Percentiles rank a stretch among this genome's conserved stretches.
Evolutionary conservation across 2,888 invertebrate species (phyloP).

Genomic region (Mayetiola destructor): DNA sequence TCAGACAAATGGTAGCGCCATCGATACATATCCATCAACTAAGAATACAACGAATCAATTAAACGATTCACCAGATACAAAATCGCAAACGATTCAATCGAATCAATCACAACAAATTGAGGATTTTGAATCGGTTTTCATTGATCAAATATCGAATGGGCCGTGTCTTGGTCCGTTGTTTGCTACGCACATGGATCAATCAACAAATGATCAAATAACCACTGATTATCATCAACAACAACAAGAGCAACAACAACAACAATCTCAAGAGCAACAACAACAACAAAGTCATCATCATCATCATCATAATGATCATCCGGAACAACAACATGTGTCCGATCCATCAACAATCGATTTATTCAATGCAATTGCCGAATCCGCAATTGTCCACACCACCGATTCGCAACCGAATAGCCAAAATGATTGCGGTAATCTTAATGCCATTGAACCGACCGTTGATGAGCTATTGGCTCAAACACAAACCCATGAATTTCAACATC

Average conservation of each 20-base stretch:
- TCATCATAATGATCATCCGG: neutral
- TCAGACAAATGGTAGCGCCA: neutral
- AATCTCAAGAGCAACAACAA: neutral
- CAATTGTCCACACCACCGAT: neutral
- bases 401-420: neutral
- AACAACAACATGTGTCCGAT: neutral
- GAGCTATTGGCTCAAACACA: neutral
- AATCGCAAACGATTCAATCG: conserved; percentile 13
- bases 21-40: neutral
- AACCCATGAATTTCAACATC: neutral
- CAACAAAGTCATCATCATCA: too few species aligned
- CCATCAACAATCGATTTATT: neutral
- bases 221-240: neutral
- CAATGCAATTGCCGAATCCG: neutral
- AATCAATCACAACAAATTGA: neutral
- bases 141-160: conserved; percentile 16
- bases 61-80: neutral
- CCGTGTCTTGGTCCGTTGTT: conserved; percentile 4
- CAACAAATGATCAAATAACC: neutral
- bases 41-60: neutral
- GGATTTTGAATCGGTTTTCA: conserved; percentile 22
- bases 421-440: neutral
- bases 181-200: conserved; percentile 16
- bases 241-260: neutral
- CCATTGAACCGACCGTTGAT: neutral